Evolutionary conservation across 2,888 invertebrate genomes (phyloP), one percentile per base, ranked within the genome.

Genomic region (Amaurobius ferox): DNA sequence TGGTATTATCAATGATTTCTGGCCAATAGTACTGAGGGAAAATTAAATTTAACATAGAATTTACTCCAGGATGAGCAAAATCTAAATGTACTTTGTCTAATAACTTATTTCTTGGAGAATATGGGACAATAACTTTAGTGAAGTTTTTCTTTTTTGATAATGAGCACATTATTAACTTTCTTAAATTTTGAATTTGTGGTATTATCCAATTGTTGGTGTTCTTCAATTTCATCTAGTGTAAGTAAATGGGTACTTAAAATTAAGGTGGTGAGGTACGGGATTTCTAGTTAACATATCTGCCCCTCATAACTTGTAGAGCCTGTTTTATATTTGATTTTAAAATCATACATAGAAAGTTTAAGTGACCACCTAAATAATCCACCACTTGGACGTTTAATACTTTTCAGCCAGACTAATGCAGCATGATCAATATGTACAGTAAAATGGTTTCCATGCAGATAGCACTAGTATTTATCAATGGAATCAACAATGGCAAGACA

Each of bases 221-320:
- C 9, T 35, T 7, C 35, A 44, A 44, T 44, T 44, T 44, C 44
- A 2, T 44, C 44, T 16, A 11, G 6, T 13, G 13, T 44, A 13
- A 44, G 16, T 13, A 44, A 16, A 7, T 44, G 44, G n/a, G n/a
- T n/a, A n/a, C n/a, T n/a, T n/a, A n/a, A 44, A 7, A 16, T 66
- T 66, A 30, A 7, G 5, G 16, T 23, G 30, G 2, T 66, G 64
- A 11, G 30, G 30, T n/a, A 66, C 13, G 13, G 28, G 28, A 29
- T 66, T 66, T 30, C 64, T 28, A 16, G 64, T 30, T 29, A 66
- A 66, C 64, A 66, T 66, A 66, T 66, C 64, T 9, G 64, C 64
- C n/a, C 64, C n/a, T 66, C 64, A 66, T n/a, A 6, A 66, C 30
- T 66, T 29, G 19, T n/a, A 2, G 29, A n/a, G 2, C 64, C 64